Evolutionary conservation across 2,888 invertebrate species (phyloP).

Genomic region (Callinectes sapidus): DNA sequence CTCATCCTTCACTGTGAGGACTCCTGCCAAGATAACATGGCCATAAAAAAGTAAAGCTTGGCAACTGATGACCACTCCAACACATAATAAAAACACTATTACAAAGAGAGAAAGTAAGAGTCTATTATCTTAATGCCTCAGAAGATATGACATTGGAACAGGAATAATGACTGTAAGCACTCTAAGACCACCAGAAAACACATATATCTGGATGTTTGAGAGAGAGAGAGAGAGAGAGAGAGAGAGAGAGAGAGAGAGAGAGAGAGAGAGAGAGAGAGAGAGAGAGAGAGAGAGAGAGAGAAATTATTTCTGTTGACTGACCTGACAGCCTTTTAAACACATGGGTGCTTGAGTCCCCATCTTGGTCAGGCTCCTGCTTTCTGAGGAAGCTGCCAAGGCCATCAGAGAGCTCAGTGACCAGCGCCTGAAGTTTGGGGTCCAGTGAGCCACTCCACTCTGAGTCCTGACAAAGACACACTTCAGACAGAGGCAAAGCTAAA

Average conservation of each 20-base stretch:
- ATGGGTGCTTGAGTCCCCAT: not conserved
- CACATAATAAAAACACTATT: not conserved
- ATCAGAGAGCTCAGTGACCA: slow-evolving; percentile 77
- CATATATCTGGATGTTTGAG: not conserved
- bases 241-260: slow-evolving; percentile 42
- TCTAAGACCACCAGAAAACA: not conserved
- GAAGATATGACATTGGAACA: not conserved
- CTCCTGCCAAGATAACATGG: slow-evolving; percentile 77
- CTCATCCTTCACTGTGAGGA: slow-evolving; percentile 83
- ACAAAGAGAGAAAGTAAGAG: not conserved
- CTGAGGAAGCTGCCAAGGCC: slow-evolving; percentile 76
- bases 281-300: not conserved
- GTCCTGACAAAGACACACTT: slow-evolving; percentile 73
- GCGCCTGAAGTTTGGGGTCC: slow-evolving; percentile 78
- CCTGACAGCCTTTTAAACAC: slow-evolving; percentile 71
- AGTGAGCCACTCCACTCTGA: slow-evolving; percentile 76
- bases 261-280: not conserved
- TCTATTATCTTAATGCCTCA: not conserved
- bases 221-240: slow-evolving; percentile 41
- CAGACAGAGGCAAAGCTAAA: not conserved
- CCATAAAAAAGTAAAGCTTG: not conserved
- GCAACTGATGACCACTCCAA: not conserved
- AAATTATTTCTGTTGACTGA: not conserved
- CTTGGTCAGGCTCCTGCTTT: slow-evolving; percentile 65
- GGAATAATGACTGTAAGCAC: not conserved